Conservation (phyloP, 2,797 vertebrate genomes). For the Salarias fasciatus region DNA sequence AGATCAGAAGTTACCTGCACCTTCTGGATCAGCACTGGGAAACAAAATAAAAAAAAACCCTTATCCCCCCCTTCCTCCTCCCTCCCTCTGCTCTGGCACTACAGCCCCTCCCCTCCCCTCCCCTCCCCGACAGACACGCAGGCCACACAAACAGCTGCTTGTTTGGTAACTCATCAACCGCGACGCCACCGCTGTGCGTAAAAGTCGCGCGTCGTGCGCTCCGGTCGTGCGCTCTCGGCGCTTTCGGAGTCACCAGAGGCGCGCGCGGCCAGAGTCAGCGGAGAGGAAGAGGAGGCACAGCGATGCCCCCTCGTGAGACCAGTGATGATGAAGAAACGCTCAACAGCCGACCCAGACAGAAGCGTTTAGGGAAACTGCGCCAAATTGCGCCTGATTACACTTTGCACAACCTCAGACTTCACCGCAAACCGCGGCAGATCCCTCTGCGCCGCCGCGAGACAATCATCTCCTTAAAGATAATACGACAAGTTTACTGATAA, state of each 20-base stretch:
- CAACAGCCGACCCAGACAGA: conserved; percentile 11
- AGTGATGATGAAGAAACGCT: too few relatives aligned
- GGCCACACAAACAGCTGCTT: conserved; percentile 35
- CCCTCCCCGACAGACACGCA: conserved; percentile 2
- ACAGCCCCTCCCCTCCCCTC: neutral
- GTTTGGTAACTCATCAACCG: conserved; percentile 48
- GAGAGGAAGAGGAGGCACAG: neutral
- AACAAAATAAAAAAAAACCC: conserved; percentile 5
- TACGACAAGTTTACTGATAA: too few relatives aligned
- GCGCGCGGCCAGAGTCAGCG: neutral
- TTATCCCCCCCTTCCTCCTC: neutral
- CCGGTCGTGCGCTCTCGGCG: conserved; percentile 20
- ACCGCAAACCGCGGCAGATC: too few relatives aligned
- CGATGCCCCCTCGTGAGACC: too few relatives aligned
- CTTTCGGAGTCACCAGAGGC: conserved; percentile 5
- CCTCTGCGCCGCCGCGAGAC: too few relatives aligned
- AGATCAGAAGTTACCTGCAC: conserved; percentile 66
- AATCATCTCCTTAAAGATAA: too few relatives aligned
- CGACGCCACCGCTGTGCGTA: conserved; percentile 34
- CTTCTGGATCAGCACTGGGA: conserved; percentile 45
- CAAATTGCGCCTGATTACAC: conserved; percentile 14
- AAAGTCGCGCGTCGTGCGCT: conserved; percentile 37
- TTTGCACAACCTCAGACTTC: neutral
- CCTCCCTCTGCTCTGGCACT: neutral
- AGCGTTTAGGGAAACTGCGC: neutral